Base-by-base conservation (phyloP, 2,797 vertebrate genomes). In the Gorsachius magnificus region DNA sequence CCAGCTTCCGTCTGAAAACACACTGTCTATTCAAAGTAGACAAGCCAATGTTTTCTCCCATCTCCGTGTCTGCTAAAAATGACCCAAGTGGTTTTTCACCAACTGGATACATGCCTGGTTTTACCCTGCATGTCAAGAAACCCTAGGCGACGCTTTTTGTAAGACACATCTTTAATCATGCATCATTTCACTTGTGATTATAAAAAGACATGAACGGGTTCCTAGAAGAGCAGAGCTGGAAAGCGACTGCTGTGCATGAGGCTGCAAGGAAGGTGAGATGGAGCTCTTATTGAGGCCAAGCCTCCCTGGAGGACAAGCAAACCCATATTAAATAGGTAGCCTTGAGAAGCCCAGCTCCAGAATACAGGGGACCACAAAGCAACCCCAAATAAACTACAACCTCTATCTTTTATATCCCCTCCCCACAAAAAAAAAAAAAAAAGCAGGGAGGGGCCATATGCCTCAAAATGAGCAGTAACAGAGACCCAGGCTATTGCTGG, bases 401-500 rank as follows among this genome's bases (percentile, higher is more conserved):
- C 13, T 17, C 1, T 1, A 4, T 10, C 22, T 70, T 50, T 70
- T 51, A 46, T 4, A 65, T 9, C 2, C 18, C 3, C 9, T 63
- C 3, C 5, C 5, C 4, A 1, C 14, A n/a, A n/a, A n/a, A n/a
- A n/a, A n/a, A n/a, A 46, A 46, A 46, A 31, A 43, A 81, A 21
- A 14, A 50, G 5, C 0, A 0, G 8, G 19, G 21, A 36, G 13
- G 5, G 28, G 11, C 3, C n/a, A 21, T 31, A 19, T 19, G 11
- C 36, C 64, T 84, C 46, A 28, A 74, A 84, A 87, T 10, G 22
- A 68, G 33, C n/a, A 57, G 41, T 22, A 75, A 29, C 17, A 61
- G 61, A 71, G 70, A 53, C n/a, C 11, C 15, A 29, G 43, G 26
- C 24, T 22, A 14, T 9, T 36, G 36, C 22, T 33, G 14, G 29